Conservation (phyloP, 2,797 vertebrate species). For the Sternotherus odoratus region DNA sequence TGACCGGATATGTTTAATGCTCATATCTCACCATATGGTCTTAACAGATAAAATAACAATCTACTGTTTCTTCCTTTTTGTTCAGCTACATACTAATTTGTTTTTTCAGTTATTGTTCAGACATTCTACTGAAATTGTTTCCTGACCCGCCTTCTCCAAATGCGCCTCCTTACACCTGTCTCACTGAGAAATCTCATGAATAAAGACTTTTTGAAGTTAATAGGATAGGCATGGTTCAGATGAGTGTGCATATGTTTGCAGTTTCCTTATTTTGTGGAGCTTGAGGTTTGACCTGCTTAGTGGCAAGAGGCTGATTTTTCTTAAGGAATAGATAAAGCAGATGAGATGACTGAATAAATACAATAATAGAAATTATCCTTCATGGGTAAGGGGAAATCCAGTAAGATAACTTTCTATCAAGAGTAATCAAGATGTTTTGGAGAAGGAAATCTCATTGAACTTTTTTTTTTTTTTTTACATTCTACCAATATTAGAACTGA, state of each 20-base stretch:
- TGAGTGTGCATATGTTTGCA: rapidly evolving
- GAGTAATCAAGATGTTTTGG: not conserved
- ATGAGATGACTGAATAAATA: not conserved
- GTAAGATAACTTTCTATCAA: not conserved
- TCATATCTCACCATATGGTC: rapidly evolving
- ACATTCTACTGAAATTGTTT: not conserved
- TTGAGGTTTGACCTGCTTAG: not conserved
- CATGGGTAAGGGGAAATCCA: not conserved
- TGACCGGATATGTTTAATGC: rapidly evolving
- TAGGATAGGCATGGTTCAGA: not conserved
- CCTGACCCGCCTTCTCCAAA: not conserved
- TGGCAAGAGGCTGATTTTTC: not conserved
- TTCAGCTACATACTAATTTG: not conserved
- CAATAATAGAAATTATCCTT: not conserved
- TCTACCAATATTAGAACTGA: not conserved
- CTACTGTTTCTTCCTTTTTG: not conserved
- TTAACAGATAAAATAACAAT: rapidly evolving
- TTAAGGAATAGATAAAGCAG: not conserved
- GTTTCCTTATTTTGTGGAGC: rapidly evolving
- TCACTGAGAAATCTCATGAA: not conserved
- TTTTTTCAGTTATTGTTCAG: not conserved
- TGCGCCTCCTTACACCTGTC: not conserved
- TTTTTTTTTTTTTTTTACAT: not conserved
- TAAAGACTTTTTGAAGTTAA: rapidly evolving
- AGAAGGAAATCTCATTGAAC: not conserved